Evolutionary conservation across 2,113 vertebrate genomes (phyloP), one percentile per base, ranked within the genome.

Genomic region (Embiotoca jacksoni): DNA sequence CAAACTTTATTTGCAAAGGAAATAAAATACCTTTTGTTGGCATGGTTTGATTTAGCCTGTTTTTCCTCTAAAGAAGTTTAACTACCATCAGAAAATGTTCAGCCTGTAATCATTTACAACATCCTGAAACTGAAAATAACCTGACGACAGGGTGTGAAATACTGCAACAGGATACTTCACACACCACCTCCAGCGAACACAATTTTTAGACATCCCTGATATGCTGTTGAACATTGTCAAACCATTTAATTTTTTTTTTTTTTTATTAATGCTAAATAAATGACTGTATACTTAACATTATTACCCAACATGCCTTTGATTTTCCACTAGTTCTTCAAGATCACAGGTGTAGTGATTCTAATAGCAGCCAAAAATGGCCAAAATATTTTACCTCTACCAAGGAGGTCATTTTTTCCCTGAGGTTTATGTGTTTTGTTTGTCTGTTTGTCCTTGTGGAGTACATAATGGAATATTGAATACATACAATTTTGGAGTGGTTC

Each of bases 41-140:
- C 36, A 50, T 63, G 30, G 46, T 69, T 33, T 10, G 46, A 76
- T 77, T 66, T 56, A 74, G 58, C 60, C 32, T 15, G 50, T 41
- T 78, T 81, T 52, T 49, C 31, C 39, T 66, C 46, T 65, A 44
- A 68, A 83, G 56, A 67, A 65, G 10, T n/a, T 69, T 76, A 31
- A 50, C 16, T 23, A 8, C 39, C 32, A 10, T 52, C 54, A 77
- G 14, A 65, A 75, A 72, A 73, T 62, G 15, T 73, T 74, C 31
- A 61, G 71, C 23, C 6, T 50, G 66, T 31, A 62, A 54, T 57
- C 13, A 35, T 56, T 14, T 0, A 32, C 31, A 62, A 59, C 16
- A 62, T 49, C 35, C 57, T 70, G 49, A 32, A 63, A 61, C 30
- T 36, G 46, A 64, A 16, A 59, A 10, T 41, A 16, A n/a, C 10